Conservation (phyloP, 1,140 invertebrate genomes). For the Zaprionus davidi region DNA sequence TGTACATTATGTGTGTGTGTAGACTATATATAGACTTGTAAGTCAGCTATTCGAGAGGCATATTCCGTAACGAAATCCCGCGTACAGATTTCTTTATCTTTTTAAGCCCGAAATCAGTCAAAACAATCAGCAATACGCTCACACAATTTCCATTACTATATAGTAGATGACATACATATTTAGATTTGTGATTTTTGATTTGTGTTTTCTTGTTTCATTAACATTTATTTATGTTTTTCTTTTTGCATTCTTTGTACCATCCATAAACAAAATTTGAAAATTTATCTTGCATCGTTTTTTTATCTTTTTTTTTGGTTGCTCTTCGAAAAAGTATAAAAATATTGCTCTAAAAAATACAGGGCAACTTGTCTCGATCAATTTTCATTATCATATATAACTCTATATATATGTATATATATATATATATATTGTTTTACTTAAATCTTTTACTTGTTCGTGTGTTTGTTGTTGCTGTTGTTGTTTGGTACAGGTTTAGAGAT, state of each 20-base stretch:
- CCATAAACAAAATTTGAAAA: conserved; percentile 36
- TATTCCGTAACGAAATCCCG: conserved; percentile 15
- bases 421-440: conserved; percentile 29
- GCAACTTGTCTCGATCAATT: conserved; percentile 48
- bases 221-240: conserved; percentile 16
- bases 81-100: not conserved
- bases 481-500: conserved; percentile 73
- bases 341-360: conserved; percentile 78
- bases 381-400: conserved; percentile 24
- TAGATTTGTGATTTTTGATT: conserved; percentile 27
- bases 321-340: conserved; percentile 78
- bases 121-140: conserved; percentile 25
- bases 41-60: conserved; percentile 31
- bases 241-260: conserved; percentile 22
- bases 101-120: conserved; percentile 39
- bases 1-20: conserved; percentile 17
- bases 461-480: conserved; percentile 23
- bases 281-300: not conserved
- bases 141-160: conserved; percentile 13
- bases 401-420: conserved; percentile 28
- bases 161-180: not conserved
- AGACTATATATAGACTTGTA: conserved; percentile 31
- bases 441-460: conserved; percentile 39
- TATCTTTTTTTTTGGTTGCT: conserved; percentile 45
- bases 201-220: not conserved